Conservation (phyloP, 2,113 vertebrate genomes). For the Epinephelus cyanopodus region DNA sequence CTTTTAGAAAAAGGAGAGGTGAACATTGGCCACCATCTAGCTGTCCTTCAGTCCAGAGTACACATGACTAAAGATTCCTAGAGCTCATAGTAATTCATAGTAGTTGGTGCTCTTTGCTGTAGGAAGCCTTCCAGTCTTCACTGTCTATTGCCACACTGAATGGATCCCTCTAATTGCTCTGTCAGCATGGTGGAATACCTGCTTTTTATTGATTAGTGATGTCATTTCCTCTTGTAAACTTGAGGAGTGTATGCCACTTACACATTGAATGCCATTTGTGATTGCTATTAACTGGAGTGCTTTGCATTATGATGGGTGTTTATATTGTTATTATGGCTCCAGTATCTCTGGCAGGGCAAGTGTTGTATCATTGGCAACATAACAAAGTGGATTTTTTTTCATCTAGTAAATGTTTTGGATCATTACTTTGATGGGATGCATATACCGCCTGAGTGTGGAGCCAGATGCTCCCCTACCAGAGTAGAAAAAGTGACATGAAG, state of each 20-base stretch:
- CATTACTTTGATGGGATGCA: constrained; percentile 4
- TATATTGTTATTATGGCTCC: not conserved
- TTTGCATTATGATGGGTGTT: not conserved
- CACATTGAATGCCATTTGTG: not conserved
- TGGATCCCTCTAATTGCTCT: not conserved
- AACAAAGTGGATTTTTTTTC: not conserved
- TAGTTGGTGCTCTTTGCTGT: not conserved
- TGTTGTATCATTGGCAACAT: not conserved
- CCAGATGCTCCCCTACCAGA: constrained; percentile 18
- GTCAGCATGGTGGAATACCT: not conserved
- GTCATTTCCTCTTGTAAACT: constrained; percentile 46
- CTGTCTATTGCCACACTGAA: not conserved
- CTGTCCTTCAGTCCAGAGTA: not conserved
- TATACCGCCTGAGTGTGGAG: not conserved
- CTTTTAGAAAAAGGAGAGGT: not conserved
- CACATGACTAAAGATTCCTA: not conserved
- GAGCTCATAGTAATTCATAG: not conserved
- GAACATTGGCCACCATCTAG: not conserved
- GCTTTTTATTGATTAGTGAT: constrained; percentile 13
- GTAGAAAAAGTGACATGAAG: not conserved
- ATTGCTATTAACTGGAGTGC: constrained; percentile 42
- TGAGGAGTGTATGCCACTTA: not conserved
- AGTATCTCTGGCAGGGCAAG: not conserved
- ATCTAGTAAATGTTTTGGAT: not conserved
- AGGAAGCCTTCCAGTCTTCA: not conserved